These are phyloP conservation scores for Cryptus viduatorius DNA, from an alignment of 2,888 invertebrate species.

Conservation along the genomic window DNA sequence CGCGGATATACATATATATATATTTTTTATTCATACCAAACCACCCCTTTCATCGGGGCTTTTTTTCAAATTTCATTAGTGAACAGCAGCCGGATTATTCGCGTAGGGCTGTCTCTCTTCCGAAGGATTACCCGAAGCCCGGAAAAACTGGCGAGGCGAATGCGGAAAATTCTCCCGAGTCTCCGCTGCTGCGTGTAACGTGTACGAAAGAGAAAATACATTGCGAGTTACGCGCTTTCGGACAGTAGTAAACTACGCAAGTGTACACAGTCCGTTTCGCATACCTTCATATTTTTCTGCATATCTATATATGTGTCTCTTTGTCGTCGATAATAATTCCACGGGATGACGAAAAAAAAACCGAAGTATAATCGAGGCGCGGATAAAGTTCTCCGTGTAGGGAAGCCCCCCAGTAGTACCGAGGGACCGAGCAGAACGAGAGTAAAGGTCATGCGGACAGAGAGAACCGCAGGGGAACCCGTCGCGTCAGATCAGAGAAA, in stretches of 20 bases:
- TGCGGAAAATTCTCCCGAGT: neutral
- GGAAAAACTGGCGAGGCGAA: slow-evolving; percentile 76
- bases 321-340: slow-evolving; percentile 41
- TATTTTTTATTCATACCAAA: slow-evolving; percentile 31
- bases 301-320: slow-evolving; percentile 12
- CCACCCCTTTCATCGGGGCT: slow-evolving; percentile 66
- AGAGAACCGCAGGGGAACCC: slow-evolving; percentile 36
- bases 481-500: slow-evolving; percentile 58
- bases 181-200: neutral
- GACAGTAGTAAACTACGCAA: slow-evolving; percentile 4
- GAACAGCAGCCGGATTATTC: slow-evolving; percentile 83
- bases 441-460: slow-evolving; percentile 26
- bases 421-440: neutral
- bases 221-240: slow-evolving; percentile 15
- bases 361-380: slow-evolving; percentile 39
- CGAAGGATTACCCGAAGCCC: slow-evolving; percentile 77
- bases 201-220: slow-evolving; percentile 36
- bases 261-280: neutral
- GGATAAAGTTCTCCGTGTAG: slow-evolving; percentile 48
- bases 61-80: slow-evolving; percentile 83
- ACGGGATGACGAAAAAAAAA: slow-evolving; percentile 39
- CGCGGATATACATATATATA: slow-evolving; percentile 3
- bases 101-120: slow-evolving; percentile 30
- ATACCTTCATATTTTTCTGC: neutral
- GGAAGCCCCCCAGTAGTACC: slow-evolving; percentile 31